phyloP scores from a whole-genome alignment of 2,113 vertebrate genomes.

The Sialia sialis region DNA sequence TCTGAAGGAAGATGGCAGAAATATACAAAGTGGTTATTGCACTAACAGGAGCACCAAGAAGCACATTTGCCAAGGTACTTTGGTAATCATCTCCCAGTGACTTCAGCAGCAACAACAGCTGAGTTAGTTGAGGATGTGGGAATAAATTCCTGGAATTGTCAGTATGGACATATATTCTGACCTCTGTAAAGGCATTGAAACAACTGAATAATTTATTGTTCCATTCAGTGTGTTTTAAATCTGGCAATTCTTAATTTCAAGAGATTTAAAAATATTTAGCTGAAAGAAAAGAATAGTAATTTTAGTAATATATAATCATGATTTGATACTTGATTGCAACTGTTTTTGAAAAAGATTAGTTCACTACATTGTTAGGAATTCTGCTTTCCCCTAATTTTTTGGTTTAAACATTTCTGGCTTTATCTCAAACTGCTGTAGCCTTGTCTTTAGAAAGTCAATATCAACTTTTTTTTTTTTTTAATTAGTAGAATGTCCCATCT shows the following conservation, averaged over 20 bases:
- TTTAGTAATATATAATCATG: background rate
- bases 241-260: background rate
- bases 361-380: background rate
- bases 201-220: background rate
- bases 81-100: background rate
- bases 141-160: background rate
- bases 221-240: background rate
- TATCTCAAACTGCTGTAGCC: background rate
- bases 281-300: background rate
- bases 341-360: background rate
- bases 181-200: background rate
- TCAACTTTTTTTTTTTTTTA: background rate
- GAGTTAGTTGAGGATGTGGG: background rate
- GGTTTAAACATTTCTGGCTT: background rate
- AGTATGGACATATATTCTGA: background rate
- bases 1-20: slow-evolving; percentile 28
- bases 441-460: background rate
- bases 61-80: background rate
- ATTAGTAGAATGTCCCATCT: background rate
- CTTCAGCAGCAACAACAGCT: background rate
- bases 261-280: background rate
- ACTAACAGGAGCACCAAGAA: background rate
- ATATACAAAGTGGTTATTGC: background rate
- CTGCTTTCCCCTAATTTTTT: background rate
- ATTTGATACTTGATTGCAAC: background rate